Base-by-base conservation (phyloP, 2,113 vertebrate species). In the Trogon surrucura region DNA sequence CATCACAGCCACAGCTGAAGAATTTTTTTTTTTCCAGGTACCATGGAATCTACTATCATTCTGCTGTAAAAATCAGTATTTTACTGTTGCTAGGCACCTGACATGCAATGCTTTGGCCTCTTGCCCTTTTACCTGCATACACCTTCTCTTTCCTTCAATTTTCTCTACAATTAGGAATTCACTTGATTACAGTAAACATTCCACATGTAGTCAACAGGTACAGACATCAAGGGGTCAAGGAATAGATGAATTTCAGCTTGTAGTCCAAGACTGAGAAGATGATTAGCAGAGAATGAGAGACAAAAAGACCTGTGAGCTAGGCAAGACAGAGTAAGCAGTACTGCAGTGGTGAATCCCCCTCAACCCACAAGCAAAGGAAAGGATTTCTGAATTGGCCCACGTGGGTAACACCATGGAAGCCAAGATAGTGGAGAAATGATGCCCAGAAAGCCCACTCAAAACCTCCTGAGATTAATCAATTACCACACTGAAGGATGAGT, bases 31-130 rank as follows among this genome's bases (percentile, higher is more conserved):
- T 85, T 48, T 16, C 10, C 77, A 87, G 45, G 41, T 81, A 85
- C 30, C 27, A 79, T 12, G 27, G 41, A 93, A 92, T 72, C 83
- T 78, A 65, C 80, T 60, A 79, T 13, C 18, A 2, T 93, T 96
- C 94, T 94, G 77, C 73, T 85, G 72, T 67, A 93, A 92, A 96
- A 95, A 78, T 88, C 83, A 58, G 51, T 86, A 79, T 88, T 97
- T 96, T 85, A 57, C 65, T 92, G 95, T 96, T 95, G 91, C 92
- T 95, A 96, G 92, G 96, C 88, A 82, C 70, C 61, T 94, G 72
- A 92, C 57, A 92, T 89, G 93, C 79, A 93, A 53, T 61, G 73
- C 18, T 93, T 60, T 86, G 83, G 88, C 93, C 92, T 94, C 83
- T 53, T 93, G 73, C 80, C 88, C 93, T 96, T 91, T 92, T 86